Percentiles rank a stretch among this genome's conserved stretches.
Conservation (phyloP, 2,888 invertebrate genomes). For the Lagria hirta region DNA sequence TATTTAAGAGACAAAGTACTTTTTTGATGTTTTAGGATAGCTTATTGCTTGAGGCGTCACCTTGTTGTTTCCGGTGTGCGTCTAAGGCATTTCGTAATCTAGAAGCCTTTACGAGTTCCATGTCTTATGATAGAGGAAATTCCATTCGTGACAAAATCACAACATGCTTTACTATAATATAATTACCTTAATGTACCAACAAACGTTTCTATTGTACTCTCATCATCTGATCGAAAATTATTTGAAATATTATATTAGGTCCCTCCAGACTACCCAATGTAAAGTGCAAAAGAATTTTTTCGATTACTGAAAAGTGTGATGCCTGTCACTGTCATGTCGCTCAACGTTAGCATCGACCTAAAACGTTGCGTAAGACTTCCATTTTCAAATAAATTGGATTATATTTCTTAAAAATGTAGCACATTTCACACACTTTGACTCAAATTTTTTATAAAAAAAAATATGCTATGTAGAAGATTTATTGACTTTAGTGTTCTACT, state of each 20-base stretch:
- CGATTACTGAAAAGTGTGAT: conserved; percentile 22
- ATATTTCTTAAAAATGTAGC: conserved; percentile 19
- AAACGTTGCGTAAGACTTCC: conserved; percentile 18
- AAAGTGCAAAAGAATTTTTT: too few relatives aligned
- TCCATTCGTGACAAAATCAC: conserved; percentile 26
- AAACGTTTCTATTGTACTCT: conserved; percentile 17
- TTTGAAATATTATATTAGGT: too few relatives aligned
- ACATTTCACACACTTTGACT: conserved; percentile 5
- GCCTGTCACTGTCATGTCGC: conserved; percentile 23
- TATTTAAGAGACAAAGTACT: too few relatives aligned
- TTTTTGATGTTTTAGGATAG: too few relatives aligned
- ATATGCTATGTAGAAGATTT: neutral
- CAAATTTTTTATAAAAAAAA: conserved; percentile 2
- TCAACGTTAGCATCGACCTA: conserved; percentile 19
- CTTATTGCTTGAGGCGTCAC: conserved; percentile 13
- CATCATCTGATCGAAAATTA: conserved; percentile 11
- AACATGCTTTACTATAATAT: conserved; percentile 17
- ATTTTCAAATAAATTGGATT: conserved; percentile 23
- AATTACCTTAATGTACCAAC: conserved; percentile 26
- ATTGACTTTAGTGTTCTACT: neutral
- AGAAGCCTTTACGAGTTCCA: conserved; percentile 16
- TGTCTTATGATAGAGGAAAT: conserved; percentile 25
- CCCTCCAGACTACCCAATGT: too few relatives aligned
- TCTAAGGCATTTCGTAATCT: conserved; percentile 25
- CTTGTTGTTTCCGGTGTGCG: conserved; percentile 22